Evolutionary conservation across 2,888 invertebrate genomes (phyloP), one percentile per base, ranked within the genome.

Genomic region (Stomorhina lunata): DNA sequence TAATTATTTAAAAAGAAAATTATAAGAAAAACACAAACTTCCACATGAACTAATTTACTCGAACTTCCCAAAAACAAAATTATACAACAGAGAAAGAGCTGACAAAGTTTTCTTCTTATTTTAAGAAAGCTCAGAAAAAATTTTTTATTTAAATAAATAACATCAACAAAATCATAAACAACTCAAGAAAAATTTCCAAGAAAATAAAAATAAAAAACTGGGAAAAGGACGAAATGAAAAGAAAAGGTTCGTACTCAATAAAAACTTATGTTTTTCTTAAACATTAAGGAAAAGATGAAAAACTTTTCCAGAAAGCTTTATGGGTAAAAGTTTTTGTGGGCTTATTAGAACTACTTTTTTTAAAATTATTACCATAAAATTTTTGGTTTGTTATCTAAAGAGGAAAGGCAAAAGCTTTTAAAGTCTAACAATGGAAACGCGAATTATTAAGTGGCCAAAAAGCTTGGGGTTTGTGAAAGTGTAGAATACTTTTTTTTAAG

Each of bases 1-100:
- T 89, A 89, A 89, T 89, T 89, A 83, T 81, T 83, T 79, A 82
- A 78, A 82, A 43, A 61, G 25, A 37, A 81, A 71, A 73, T 71
- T 66, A 50, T n/a, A 15, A 69, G 43, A 27, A 72, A 59, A 80
- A 69, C 17, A 48, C 37, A 66, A 81, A 72, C 61, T 81, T 81
- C 77, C 77, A 77, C 76, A 71, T 65, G 76, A 76, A 78, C 81
- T 81, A 81, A 81, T 81, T 81, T 81, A 81, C 69, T n/a, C n/a
- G n/a, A n/a, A n/a, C n/a, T n/a, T 79, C 71, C 4, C 5, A 37
- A 71, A 48, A 43, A 40, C 53, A 45, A 45, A 48, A 72, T 37
- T 3, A 20, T 7, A 12, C 22, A 27, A 29, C 27, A n/a, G n/a
- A n/a, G n/a, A 53, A 61, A 63, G 20, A 15, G 37, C 12, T 20